Percentiles rank a stretch among this genome's conserved stretches.
phyloP scores from a whole-genome alignment of 23 tunicate genomes.

The Styela clava region DNA sequence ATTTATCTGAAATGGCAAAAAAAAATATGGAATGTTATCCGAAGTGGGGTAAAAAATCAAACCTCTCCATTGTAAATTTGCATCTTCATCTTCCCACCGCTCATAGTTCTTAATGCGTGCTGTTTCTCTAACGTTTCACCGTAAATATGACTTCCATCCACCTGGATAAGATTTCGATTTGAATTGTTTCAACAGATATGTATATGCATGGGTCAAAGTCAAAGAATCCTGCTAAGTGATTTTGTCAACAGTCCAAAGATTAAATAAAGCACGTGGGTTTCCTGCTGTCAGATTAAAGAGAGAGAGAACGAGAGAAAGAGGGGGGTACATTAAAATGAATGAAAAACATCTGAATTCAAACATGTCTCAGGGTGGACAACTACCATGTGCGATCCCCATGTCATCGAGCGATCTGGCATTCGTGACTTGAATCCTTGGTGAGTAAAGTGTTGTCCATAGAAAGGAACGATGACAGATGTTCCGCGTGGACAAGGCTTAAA shows the following conservation, averaged over 20 bases:
- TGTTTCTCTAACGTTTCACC: slow-evolving; percentile 35
- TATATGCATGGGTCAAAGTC: too few species aligned
- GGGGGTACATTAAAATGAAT: too few species aligned
- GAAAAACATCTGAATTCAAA: too few species aligned
- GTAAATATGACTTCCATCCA: slow-evolving; percentile 36
- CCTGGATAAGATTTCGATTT: not conserved
- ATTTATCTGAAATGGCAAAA: too few species aligned
- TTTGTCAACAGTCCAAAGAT: too few species aligned
- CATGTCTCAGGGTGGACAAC: too few species aligned
- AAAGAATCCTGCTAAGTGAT: too few species aligned
- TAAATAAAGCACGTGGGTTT: too few species aligned
- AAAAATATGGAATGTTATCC: too few species aligned
- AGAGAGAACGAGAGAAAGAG: too few species aligned
- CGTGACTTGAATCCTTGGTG: slow-evolving; percentile 38
- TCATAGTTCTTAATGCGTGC: slow-evolving; percentile 1
- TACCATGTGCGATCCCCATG: slow-evolving; percentile 36
- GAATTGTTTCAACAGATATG: not conserved
- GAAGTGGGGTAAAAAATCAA: too few species aligned
- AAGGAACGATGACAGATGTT: slow-evolving; percentile 36
- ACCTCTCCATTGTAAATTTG: slow-evolving; percentile 29
- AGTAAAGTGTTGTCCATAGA: slow-evolving; percentile 53
- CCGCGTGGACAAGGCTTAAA: slow-evolving; percentile 32
- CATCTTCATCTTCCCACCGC: slow-evolving; percentile 38
- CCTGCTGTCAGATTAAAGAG: too few species aligned
- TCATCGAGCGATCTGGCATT: not conserved